A percentile compares a stretch with the other conserved stretches of the same genome.
Conservation (phyloP, 2,888 invertebrate genomes). For the Platypus cylindrus region DNA sequence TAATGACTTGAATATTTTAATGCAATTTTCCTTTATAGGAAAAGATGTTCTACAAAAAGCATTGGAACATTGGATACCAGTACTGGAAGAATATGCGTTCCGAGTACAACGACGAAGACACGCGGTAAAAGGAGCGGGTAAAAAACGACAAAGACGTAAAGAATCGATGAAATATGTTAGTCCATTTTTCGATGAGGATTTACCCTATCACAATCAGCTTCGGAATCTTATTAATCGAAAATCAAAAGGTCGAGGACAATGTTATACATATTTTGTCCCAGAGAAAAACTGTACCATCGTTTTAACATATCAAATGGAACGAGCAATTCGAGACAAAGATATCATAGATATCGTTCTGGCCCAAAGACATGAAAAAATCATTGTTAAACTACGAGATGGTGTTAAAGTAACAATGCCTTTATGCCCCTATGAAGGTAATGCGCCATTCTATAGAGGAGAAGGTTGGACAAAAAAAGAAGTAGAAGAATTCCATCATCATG, state of each 20-base stretch:
- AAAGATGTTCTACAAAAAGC: conserved; percentile 57
- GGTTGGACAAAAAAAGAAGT: conserved; percentile 54
- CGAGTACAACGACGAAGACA: conserved; percentile 27
- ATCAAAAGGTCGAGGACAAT: conserved; percentile 42
- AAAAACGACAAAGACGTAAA: conserved; percentile 29
- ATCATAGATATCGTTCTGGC: conserved; percentile 64
- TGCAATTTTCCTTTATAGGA: conserved; percentile 7
- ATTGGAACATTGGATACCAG: conserved; percentile 68
- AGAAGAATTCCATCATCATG: conserved; percentile 33
- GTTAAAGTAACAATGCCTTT: conserved; percentile 55
- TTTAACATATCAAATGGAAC: conserved; percentile 58
- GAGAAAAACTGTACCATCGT: conserved; percentile 62
- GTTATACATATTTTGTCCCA: conserved; percentile 60
- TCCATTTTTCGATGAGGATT: conserved; percentile 30
- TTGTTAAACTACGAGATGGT: conserved; percentile 56
- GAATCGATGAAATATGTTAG: conserved; percentile 28
- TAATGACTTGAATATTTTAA: neutral
- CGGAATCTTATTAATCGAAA: conserved; percentile 40
- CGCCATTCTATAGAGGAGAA: conserved; percentile 54
- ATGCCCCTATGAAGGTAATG: conserved; percentile 27
- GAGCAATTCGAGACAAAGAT: conserved; percentile 63
- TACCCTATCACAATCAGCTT: conserved; percentile 28
- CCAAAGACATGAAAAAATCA: conserved; percentile 58
- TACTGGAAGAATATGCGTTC: conserved; percentile 41
- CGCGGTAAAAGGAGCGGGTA: conserved; percentile 29